phyloP scores from a whole-genome alignment of 2,888 invertebrate species.

The Tinea semifulvella region DNA sequence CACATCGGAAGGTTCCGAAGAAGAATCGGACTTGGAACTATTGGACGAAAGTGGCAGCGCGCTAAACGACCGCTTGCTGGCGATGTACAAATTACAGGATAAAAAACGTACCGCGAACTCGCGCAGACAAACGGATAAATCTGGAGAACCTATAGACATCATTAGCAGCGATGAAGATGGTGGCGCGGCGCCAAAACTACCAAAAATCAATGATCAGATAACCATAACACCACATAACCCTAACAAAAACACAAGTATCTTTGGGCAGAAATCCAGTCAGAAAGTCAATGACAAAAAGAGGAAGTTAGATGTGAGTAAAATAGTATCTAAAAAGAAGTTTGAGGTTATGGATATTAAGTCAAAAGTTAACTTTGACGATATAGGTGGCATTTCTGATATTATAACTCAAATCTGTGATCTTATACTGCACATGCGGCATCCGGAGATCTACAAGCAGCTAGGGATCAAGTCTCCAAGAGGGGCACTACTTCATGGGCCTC shows the following conservation, averaged over 20 bases:
- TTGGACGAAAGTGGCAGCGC: conserved; percentile 85
- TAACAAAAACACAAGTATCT: conserved; percentile 31
- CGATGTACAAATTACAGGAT: conserved; percentile 61
- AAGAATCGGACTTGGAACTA: conserved; percentile 74
- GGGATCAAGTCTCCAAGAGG: conserved; percentile 91
- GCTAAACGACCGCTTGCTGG: conserved; percentile 64
- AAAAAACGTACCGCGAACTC: conserved; percentile 49
- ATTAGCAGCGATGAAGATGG: conserved; percentile 54
- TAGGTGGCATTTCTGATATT: conserved; percentile 83
- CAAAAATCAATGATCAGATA: conserved; percentile 59
- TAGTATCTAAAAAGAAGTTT: conserved; percentile 37
- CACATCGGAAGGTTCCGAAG: conserved; percentile 67
- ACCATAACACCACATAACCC: conserved; percentile 58
- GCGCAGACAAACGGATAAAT: conserved; percentile 43
- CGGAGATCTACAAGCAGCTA: conserved; percentile 85
- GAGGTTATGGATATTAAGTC: conserved; percentile 42
- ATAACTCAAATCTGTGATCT: conserved; percentile 76
- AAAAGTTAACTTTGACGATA: conserved; percentile 73
- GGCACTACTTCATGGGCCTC: conserved; percentile 93
- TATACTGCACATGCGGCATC: conserved; percentile 87
- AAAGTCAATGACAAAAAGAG: conserved; percentile 39
- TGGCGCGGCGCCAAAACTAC: conserved; percentile 49
- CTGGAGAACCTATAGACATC: conserved; percentile 57
- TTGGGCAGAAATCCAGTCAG: neutral
- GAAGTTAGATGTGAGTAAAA: conserved; percentile 39